phyloP scores from a whole-genome alignment of 2,113 vertebrate species.

The Macquaria australasica region DNA sequence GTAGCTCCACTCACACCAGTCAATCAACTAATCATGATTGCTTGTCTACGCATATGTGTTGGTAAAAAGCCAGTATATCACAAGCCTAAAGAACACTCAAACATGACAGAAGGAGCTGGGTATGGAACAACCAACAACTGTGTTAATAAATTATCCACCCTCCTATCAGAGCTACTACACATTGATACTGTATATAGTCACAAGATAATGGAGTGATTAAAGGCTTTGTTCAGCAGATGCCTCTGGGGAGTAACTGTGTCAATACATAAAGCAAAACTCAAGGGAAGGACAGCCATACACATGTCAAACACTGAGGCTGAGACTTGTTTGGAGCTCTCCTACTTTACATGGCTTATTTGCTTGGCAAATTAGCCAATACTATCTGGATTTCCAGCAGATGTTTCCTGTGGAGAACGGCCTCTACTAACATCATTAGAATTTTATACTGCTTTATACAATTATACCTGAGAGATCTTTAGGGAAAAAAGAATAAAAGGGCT shows the following conservation, averaged over 20 bases:
- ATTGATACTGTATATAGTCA: background rate
- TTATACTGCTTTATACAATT: background rate
- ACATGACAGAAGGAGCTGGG: background rate
- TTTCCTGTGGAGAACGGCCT: background rate
- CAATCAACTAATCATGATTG: background rate
- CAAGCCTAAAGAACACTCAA: background rate
- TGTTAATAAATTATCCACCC: background rate
- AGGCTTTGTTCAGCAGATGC: slow-evolving; percentile 21
- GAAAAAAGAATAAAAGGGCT: background rate
- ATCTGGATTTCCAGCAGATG: background rate
- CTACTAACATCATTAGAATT: background rate
- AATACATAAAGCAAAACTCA: slow-evolving; percentile 33
- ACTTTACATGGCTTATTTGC: background rate
- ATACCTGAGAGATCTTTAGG: background rate
- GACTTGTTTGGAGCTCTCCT: background rate
- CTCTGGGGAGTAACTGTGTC: slow-evolving; percentile 1
- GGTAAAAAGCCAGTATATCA: background rate
- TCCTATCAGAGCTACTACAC: background rate
- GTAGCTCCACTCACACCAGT: no score
- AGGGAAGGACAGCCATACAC: slow-evolving; percentile 11
- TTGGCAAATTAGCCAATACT: background rate
- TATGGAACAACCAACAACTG: background rate
- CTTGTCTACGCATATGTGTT: background rate
- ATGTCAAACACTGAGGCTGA: background rate
- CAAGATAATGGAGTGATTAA: background rate